Conservation (phyloP, 2,888 invertebrate species). For the Uloborus plumipes region DNA sequence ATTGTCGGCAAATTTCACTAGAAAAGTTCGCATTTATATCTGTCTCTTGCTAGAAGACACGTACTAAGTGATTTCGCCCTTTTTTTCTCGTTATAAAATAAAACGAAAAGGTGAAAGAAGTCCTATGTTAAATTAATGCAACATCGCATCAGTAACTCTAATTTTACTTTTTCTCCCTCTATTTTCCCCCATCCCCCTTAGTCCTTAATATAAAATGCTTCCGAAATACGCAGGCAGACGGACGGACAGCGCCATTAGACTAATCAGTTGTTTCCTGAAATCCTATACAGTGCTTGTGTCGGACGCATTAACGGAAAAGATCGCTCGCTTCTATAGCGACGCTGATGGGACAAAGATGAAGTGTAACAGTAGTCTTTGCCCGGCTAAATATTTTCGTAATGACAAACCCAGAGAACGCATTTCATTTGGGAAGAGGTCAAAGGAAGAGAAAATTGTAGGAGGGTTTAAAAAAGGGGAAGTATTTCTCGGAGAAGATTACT, state of each 20-base stretch:
- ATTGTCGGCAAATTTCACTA: constrained; percentile 44
- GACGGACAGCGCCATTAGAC: constrained; percentile 41
- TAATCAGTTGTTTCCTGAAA: constrained; percentile 48
- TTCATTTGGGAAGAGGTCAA: too few relatives aligned
- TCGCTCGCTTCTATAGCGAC: not conserved
- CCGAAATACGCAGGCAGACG: constrained; percentile 5
- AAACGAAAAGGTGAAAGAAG: constrained; percentile 41
- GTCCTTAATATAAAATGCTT: not conserved
- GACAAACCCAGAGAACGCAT: too few relatives aligned
- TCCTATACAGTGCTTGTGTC: constrained; percentile 20
- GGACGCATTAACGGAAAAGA: constrained; percentile 31
- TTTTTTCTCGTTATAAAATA: constrained; percentile 38
- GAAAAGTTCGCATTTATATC: constrained; percentile 53
- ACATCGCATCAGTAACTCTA: constrained; percentile 45
- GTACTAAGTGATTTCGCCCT: constrained; percentile 47
- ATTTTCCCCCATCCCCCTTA: constrained; percentile 5
- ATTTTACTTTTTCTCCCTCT: constrained; percentile 36
- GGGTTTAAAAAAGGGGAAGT: too few relatives aligned
- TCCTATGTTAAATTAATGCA: constrained; percentile 54
- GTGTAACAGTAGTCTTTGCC: constrained; percentile 21
- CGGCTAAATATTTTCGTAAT: constrained; percentile 15
- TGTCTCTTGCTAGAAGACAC: constrained; percentile 25
- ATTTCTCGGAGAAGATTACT: too few relatives aligned
- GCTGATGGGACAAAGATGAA: constrained; percentile 48
- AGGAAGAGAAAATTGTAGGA: too few relatives aligned